Base-by-base conservation (phyloP, 2,888 invertebrate genomes). In the Steinernema scapterisci region DNA sequence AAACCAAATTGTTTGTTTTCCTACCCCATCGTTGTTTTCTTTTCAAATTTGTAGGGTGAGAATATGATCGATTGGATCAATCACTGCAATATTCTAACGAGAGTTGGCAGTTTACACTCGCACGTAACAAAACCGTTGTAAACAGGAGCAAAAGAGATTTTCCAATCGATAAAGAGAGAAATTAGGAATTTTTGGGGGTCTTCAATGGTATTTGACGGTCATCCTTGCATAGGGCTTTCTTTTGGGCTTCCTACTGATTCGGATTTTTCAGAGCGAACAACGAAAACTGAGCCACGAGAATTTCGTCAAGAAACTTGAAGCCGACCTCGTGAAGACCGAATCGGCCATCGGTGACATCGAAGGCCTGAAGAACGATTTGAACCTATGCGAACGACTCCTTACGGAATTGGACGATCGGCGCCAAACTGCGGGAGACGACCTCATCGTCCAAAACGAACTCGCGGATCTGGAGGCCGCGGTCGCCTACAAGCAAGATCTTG, bases 401-500 rank as follows among this genome's bases (percentile, higher is more conserved):
- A 63, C 16, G 31, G 27, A 63, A 31, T 31, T 63, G 11, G 63
- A 63, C 11, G 31, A 31, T 16, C 63, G 63, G 9, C 63, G 63
- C 1, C 31, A 63, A 27, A 63, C 7, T 13, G 63, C 63, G 1
- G 63, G 63, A 25, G 63, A 63, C 16, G 63, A 63, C 31, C 63
- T 63, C 31, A 13, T 31, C 7, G 63, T 63, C 7, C 63, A 63
- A 27, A 63, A 63, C 73, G 78, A 78, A 21, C 46, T 84, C 43
- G 84, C 83, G 11, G 84, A 84, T 73, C 73, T 83, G 75, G 84
- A 84, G 72, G 74, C 82, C 31, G 80, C 78, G 9, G 75, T 82
- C 46, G 81, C 81, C 19, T 79, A 82, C 73, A 81, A 82, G 77
- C 72, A 79, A 45, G 71, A 45, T 23, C 7, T 45, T 7, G 44